Conservation (phyloP, 1,140 invertebrate genomes). For the fruit fly (Drosophila melanogaster) region Release_6_plus_ISO1_MT NT_033777.3:19294501-19295000, state of each 20-base stretch:
- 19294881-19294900: conserved; percentile 10
- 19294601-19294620: neutral
- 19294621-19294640: neutral
- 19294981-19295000: conserved; percentile 34
- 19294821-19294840: too few species aligned
- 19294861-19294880: conserved; percentile 17
- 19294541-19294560: neutral
- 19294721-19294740: too few species aligned
- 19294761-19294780: too few species aligned
- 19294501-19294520: conserved; percentile 32
- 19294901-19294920: conserved; percentile 20
- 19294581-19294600: neutral
- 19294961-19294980: conserved; percentile 21
- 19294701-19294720: neutral
- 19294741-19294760: too few species aligned
- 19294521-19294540: conserved; percentile 7
- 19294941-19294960: conserved; percentile 28
- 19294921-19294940: conserved; percentile 30
- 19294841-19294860: neutral
- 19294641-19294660: neutral
- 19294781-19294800: too few species aligned
- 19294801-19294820: too few species aligned
- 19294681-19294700: neutral
- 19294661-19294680: neutral
- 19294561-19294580: neutral